A percentile compares a stretch with the other conserved stretches of the same genome.
These are phyloP conservation scores for Bovichtus diacanthus DNA, from an alignment of 2,797 vertebrate genomes.

Conservation along the genomic window DNA sequence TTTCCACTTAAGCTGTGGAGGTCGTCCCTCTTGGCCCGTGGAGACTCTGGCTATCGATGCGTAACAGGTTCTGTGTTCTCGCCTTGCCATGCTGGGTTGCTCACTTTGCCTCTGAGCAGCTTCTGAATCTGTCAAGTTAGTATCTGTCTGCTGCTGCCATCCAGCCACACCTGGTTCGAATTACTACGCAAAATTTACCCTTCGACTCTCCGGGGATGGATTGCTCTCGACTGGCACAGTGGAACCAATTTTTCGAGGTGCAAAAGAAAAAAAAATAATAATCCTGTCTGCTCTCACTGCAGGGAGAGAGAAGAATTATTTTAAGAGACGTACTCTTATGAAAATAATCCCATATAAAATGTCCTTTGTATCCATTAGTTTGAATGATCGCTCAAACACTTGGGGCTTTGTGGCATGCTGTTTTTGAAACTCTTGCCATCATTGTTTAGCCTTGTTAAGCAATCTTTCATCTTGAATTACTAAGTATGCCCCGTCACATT, in stretches of 20 bases:
- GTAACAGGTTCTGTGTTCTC: slow-evolving; percentile 51
- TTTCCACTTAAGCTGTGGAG: slow-evolving; percentile 52
- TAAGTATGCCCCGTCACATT: not conserved
- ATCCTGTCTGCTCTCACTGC: not conserved
- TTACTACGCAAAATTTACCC: slow-evolving; percentile 37
- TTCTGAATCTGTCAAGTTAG: slow-evolving; percentile 56
- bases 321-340: not conserved
- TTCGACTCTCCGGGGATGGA: slow-evolving; percentile 31
- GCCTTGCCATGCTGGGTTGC: slow-evolving; percentile 1
- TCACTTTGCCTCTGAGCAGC: slow-evolving; percentile 8
- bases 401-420: not conserved
- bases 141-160: slow-evolving; percentile 53
- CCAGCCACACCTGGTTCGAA: slow-evolving; percentile 61
- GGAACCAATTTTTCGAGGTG: slow-evolving; percentile 56
- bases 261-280: slow-evolving; percentile 37
- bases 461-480: not conserved
- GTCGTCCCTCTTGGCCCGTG: slow-evolving; percentile 41
- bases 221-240: slow-evolving; percentile 50
- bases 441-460: not conserved
- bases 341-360: slow-evolving; percentile 1
- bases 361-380: not conserved
- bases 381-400: not conserved
- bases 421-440: not conserved
- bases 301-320: slow-evolving; percentile 8
- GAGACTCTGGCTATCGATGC: slow-evolving; percentile 46